Evolutionary conservation across 2,113 vertebrate species (phyloP).

Genomic region (Cyanoliseus patagonus): DNA sequence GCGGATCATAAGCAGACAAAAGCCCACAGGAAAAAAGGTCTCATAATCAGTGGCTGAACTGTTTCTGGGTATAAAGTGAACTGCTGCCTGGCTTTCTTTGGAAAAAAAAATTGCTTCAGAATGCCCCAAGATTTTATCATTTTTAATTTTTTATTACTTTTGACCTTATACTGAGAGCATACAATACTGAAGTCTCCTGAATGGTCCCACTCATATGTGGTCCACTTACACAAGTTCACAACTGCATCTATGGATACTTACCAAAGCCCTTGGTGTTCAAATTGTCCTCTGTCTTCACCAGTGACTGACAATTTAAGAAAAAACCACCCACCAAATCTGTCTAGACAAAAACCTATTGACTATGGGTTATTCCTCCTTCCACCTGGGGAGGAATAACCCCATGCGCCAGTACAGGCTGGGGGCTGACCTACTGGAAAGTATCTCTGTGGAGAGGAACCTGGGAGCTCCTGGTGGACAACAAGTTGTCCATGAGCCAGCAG

Average conservation of each 20-base stretch:
- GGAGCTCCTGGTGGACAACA: background rate
- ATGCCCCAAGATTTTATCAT: background rate
- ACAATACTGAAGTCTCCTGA: background rate
- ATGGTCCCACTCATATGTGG: fast-evolving
- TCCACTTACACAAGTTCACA: background rate
- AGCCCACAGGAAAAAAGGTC: background rate
- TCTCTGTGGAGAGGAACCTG: background rate
- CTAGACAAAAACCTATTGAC: background rate
- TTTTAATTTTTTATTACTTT: background rate
- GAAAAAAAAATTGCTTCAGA: background rate
- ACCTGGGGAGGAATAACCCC: background rate
- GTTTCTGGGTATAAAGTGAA: background rate
- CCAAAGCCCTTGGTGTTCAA: background rate
- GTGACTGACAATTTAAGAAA: background rate
- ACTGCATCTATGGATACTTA: background rate
- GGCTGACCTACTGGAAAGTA: background rate
- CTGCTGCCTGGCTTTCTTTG: background rate
- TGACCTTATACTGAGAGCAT: background rate
- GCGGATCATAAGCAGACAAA: background rate
- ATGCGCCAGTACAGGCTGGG: background rate
- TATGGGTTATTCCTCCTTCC: background rate
- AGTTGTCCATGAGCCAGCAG: background rate
- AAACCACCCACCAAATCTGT: background rate
- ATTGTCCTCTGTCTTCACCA: background rate
- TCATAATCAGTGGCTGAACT: background rate